Conservation (phyloP, 2,797 vertebrate species). For the Smutsia gigantea region DNA sequence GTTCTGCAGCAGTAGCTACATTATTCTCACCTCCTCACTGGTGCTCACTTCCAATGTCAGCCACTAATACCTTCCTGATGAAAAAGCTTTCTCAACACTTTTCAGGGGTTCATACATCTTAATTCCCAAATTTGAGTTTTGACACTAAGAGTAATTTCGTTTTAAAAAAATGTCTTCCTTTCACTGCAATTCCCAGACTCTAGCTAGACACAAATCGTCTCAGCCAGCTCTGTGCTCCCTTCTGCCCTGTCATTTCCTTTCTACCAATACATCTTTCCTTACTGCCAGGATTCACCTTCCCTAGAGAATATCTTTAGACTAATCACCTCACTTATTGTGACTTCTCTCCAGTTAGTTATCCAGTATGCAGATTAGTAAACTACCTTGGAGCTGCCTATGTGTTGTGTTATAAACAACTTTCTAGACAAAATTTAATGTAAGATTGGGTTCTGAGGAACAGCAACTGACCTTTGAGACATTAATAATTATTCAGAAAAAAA, state of each 20-base stretch:
- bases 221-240: neutral
- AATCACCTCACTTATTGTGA: rapidly evolving
- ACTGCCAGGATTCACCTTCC: neutral
- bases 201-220: neutral
- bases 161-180: neutral
- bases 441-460: neutral
- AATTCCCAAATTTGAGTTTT: neutral
- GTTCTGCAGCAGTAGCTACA: neutral
- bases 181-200: neutral
- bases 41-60: neutral
- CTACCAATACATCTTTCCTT: neutral
- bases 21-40: neutral
- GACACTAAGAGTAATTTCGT: neutral
- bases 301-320: neutral
- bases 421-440: neutral
- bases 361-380: neutral
- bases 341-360: neutral
- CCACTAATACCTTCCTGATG: neutral
- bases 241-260: neutral
- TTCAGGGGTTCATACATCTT: neutral
- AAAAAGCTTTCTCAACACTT: neutral
- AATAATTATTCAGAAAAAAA: neutral
- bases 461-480: neutral
- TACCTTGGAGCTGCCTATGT: neutral
- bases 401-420: neutral